phyloP scores from a whole-genome alignment of 2,888 invertebrate genomes.

The Odontothrips loti region DNA sequence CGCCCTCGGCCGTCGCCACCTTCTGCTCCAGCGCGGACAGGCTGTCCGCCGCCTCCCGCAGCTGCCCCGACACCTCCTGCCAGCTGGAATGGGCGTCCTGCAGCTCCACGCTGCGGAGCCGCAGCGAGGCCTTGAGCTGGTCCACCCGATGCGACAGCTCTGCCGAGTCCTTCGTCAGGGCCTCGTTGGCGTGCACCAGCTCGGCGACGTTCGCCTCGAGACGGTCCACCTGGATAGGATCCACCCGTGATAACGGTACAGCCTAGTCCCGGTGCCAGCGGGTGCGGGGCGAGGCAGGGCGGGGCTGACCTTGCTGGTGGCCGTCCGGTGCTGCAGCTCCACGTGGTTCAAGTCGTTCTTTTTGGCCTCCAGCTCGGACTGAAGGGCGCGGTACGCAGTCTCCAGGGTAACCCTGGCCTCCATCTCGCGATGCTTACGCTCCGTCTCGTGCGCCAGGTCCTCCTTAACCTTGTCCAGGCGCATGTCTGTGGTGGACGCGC shows the following conservation, averaged over 20 bases:
- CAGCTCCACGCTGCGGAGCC: not conserved
- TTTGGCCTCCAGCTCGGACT: constrained; percentile 4
- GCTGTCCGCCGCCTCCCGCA: not conserved
- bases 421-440: constrained; percentile 10
- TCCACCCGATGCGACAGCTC: not conserved
- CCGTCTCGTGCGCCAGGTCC: constrained; percentile 3
- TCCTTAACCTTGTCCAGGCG: not conserved
- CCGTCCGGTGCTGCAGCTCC: not conserved
- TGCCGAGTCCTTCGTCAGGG: not conserved
- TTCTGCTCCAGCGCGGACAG: not conserved
- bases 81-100: not conserved
- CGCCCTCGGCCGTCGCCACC: not conserved
- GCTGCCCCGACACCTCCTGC: not conserved
- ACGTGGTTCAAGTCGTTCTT: not conserved
- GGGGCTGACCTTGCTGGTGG: not conserved
- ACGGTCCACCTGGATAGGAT: not conserved
- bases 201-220: not conserved
- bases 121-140: not conserved
- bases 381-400: not conserved
- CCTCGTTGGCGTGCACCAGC: not conserved
- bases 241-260: too few species aligned
- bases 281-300: too few species aligned
- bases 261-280: too few species aligned
- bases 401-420: not conserved
- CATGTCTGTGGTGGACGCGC: not conserved